Percentiles rank a stretch among this genome's conserved stretches.
phyloP scores from a whole-genome alignment of 2,797 vertebrate species.

The Ptychadena robeensis region DNA sequence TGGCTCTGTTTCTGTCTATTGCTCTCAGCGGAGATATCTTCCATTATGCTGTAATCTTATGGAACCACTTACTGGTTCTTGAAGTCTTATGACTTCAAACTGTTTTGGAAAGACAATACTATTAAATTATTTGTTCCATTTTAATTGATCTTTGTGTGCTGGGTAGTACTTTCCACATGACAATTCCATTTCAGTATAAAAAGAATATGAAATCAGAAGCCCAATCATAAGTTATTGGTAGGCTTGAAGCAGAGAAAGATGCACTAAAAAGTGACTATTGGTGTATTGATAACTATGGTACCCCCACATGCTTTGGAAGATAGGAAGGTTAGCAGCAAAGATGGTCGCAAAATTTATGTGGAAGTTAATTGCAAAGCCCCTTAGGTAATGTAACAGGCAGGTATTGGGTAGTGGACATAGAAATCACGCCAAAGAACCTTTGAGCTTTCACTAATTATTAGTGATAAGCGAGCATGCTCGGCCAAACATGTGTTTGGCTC shows the following conservation, averaged over 20 bases:
- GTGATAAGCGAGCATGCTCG: too few relatives aligned
- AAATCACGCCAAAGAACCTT: too few relatives aligned
- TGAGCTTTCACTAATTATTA: too few relatives aligned
- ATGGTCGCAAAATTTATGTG: too few relatives aligned
- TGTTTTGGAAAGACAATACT: slow-evolving; percentile 19
- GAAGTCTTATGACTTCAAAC: slow-evolving; percentile 13
- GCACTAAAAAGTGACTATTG: neutral
- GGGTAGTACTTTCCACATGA: neutral
- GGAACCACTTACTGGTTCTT: slow-evolving; percentile 47
- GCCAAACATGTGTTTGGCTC: too few relatives aligned
- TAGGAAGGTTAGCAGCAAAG: too few relatives aligned
- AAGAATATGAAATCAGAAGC: neutral
- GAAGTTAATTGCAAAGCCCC: too few relatives aligned
- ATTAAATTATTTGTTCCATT: slow-evolving; percentile 15
- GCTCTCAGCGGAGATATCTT: slow-evolving; percentile 32
- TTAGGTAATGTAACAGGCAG: too few relatives aligned
- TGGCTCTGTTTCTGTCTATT: slow-evolving; percentile 29
- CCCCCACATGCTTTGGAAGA: too few relatives aligned
- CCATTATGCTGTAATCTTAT: slow-evolving; percentile 28
- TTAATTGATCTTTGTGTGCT: neutral
- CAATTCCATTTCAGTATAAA: neutral
- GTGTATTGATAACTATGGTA: too few relatives aligned
- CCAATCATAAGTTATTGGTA: neutral
- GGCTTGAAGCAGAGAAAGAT: neutral
- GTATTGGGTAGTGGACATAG: too few relatives aligned